phyloP scores from a whole-genome alignment of 2,797 vertebrate genomes.

The Bradypodion pumilum region DNA sequence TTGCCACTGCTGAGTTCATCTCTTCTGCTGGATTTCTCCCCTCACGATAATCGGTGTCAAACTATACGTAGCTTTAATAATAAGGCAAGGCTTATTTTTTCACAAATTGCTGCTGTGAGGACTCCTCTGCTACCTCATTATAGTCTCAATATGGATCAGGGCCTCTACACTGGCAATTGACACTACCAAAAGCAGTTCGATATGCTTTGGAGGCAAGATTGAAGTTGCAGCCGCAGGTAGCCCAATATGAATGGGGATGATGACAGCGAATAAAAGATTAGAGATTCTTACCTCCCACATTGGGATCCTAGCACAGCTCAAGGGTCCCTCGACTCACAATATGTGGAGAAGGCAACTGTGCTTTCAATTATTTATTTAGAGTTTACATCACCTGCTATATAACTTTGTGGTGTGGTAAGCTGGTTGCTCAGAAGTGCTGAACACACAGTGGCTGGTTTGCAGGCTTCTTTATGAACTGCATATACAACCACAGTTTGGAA shows the following conservation, averaged over 20 bases:
- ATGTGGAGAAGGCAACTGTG: background rate
- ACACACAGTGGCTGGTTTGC: background rate
- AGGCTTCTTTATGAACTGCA: background rate
- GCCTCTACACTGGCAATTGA: background rate
- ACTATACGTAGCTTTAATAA: background rate
- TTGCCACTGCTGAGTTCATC: background rate
- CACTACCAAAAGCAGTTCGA: background rate
- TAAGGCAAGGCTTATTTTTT: no score
- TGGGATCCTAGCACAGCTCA: background rate
- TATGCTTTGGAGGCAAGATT: background rate
- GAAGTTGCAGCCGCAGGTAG: background rate
- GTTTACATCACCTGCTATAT: background rate
- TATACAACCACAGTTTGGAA: background rate
- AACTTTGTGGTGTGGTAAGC: background rate
- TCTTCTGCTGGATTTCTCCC: background rate
- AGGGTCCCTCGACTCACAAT: background rate
- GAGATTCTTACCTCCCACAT: background rate
- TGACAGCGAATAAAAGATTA: no score
- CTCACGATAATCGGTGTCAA: background rate
- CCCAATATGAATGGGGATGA: background rate
- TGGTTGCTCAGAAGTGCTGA: no score
- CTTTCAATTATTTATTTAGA: background rate
- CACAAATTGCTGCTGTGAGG: no score
- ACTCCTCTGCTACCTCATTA: background rate
- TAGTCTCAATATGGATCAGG: background rate